These are phyloP conservation scores for Spodoptera exigua DNA, from an alignment of 2,888 invertebrate genomes.

Conservation along the genomic window DNA sequence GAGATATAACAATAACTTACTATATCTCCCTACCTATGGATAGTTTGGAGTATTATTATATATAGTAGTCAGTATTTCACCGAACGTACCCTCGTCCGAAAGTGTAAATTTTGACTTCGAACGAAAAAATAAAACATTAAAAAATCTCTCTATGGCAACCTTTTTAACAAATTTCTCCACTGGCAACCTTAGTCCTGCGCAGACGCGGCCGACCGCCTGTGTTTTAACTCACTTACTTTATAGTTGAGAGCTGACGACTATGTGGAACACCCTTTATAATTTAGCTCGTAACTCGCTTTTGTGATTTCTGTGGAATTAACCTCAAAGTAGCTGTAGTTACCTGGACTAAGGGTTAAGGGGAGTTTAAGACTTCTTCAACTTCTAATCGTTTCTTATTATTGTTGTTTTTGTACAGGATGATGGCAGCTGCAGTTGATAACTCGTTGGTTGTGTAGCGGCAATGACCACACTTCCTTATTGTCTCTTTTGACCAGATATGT, in stretches of 20 bases:
- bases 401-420: too few species aligned
- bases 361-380: slow-evolving; percentile 10
- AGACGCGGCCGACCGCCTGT: slow-evolving; percentile 50
- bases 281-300: slow-evolving; percentile 45
- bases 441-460: too few species aligned
- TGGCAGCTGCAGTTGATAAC: too few species aligned
- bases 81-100: too few species aligned
- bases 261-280: slow-evolving; percentile 49
- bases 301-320: slow-evolving; percentile 49
- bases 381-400: slow-evolving; percentile 21
- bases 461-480: too few species aligned
- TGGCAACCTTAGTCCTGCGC: slow-evolving; percentile 47
- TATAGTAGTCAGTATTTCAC: too few species aligned
- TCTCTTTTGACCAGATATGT: too few species aligned
- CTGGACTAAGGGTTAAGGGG: slow-evolving; percentile 3
- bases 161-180: background rate
- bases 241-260: slow-evolving; percentile 44
- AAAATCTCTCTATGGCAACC: background rate
- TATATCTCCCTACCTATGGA: too few species aligned
- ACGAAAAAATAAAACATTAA: too few species aligned
- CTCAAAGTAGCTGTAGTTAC: slow-evolving; percentile 28
- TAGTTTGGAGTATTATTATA: too few species aligned
- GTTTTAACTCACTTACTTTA: slow-evolving; percentile 52
- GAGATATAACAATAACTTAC: too few species aligned
- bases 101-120: too few species aligned